A percentile compares a stretch with the other conserved stretches of the same genome.
Conservation (phyloP, 2,888 invertebrate species). For the Tanypteryx hageni region DNA sequence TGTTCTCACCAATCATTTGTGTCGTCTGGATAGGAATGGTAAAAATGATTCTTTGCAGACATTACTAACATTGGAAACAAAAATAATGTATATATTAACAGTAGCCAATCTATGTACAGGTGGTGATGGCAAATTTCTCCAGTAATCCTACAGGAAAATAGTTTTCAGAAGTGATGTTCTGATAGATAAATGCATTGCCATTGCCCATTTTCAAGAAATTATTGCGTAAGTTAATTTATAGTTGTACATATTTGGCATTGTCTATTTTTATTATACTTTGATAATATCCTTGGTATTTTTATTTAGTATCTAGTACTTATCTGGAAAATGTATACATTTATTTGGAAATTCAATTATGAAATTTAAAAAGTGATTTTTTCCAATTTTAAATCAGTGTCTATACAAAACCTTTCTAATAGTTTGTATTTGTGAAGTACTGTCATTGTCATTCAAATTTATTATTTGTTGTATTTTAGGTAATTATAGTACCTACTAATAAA, state of each 20-base stretch:
- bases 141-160: neutral
- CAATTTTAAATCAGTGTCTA: neutral
- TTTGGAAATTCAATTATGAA: neutral
- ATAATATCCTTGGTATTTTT: neutral
- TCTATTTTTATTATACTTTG: constrained; percentile 30
- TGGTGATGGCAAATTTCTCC: constrained; percentile 33
- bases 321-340: neutral
- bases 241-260: constrained; percentile 36
- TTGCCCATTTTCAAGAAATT: neutral
- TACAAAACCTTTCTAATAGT: neutral
- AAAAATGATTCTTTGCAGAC: neutral
- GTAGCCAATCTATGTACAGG: constrained; percentile 3
- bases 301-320: neutral
- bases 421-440: constrained; percentile 2
- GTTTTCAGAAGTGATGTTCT: neutral
- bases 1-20: too few relatives aligned
- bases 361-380: neutral
- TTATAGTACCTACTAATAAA: neutral
- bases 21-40: neutral
- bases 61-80: neutral
- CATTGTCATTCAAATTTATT: neutral
- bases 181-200: neutral
- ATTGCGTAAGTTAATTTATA: constrained; percentile 47
- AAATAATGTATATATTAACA: constrained; percentile 38
- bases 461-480: constrained; percentile 31